phyloP scores from a whole-genome alignment of 2,888 invertebrate genomes.

The Rugalucina vietnamica region DNA sequence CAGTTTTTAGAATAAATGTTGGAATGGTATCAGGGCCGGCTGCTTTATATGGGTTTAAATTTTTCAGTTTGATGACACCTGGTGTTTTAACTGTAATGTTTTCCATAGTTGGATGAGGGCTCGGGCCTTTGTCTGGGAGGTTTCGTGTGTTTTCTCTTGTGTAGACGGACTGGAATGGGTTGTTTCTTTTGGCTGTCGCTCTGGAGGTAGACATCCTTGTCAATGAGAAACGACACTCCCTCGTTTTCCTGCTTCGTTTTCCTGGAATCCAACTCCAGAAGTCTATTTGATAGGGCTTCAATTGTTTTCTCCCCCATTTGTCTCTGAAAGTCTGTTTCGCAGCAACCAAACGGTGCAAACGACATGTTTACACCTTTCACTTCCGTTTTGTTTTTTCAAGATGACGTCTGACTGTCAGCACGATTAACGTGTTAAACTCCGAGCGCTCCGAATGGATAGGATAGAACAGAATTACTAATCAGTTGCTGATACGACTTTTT shows the following conservation, averaged over 20 bases:
- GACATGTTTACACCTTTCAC: no score
- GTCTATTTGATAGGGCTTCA: no score
- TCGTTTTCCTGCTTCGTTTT: constrained; percentile 21
- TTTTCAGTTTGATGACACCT: constrained; percentile 29
- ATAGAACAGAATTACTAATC: no score
- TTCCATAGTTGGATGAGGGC: constrained; percentile 21
- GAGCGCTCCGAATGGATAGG: no score
- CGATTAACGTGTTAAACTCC: no score
- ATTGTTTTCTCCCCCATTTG: no score
- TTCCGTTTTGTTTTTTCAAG: no score
- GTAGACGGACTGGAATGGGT: constrained; percentile 37
- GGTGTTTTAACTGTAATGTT: constrained; percentile 16
- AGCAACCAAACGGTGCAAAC: no score
- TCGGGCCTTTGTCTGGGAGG: background rate
- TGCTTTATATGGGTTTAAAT: constrained; percentile 32
- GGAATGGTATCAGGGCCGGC: constrained; percentile 25
- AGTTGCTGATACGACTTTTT: no score
- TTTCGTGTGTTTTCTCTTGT: constrained; percentile 23
- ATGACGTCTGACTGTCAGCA: no score
- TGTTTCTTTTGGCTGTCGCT: constrained; percentile 20
- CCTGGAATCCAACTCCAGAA: no score
- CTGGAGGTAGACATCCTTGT: constrained; percentile 19
- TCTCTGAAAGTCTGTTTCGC: no score
- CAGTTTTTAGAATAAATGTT: constrained; percentile 5
- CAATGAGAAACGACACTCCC: constrained; percentile 27